Evolutionary conservation across 2,888 invertebrate species (phyloP).

Genomic region (Siphonodentalium dalli): DNA sequence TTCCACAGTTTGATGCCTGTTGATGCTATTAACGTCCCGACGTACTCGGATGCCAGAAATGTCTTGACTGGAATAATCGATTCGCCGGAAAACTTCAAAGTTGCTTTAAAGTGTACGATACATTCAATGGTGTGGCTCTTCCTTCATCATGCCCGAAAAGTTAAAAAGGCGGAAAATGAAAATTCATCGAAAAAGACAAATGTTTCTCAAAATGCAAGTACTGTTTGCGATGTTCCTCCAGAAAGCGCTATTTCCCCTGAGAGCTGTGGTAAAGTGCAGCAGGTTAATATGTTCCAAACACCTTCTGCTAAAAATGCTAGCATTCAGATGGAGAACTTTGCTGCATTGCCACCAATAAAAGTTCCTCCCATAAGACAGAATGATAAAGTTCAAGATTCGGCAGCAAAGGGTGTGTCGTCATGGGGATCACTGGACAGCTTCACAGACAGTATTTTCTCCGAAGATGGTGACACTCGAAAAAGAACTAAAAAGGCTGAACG

Average conservation of each 20-base stretch:
- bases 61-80: conserved; percentile 66
- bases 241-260: no score
- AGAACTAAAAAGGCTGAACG: conserved; percentile 28
- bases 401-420: conserved; percentile 34
- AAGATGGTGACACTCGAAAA: conserved; percentile 39
- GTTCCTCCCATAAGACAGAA: conserved; percentile 12
- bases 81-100: conserved; percentile 57
- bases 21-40: conserved; percentile 51
- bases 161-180: conserved; percentile 37
- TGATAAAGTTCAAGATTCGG: conserved; percentile 5
- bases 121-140: conserved; percentile 64
- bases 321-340: conserved; percentile 11
- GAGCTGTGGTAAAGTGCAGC: no score
- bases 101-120: conserved; percentile 58
- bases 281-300: conserved; percentile 6
- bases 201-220: conserved; percentile 3
- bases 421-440: conserved; percentile 50
- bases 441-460: conserved; percentile 56
- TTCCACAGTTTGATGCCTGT: conserved; percentile 53
- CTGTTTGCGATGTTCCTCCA: conserved; percentile 1
- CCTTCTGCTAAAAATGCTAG: not conserved
- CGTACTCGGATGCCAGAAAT: conserved; percentile 65
- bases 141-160: conserved; percentile 53
- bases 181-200: not conserved
- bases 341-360: conserved; percentile 15